Percentiles rank a stretch among this genome's conserved stretches.
Conservation (phyloP, 1,140 invertebrate species). For the Leptonema lineaticorne region DNA sequence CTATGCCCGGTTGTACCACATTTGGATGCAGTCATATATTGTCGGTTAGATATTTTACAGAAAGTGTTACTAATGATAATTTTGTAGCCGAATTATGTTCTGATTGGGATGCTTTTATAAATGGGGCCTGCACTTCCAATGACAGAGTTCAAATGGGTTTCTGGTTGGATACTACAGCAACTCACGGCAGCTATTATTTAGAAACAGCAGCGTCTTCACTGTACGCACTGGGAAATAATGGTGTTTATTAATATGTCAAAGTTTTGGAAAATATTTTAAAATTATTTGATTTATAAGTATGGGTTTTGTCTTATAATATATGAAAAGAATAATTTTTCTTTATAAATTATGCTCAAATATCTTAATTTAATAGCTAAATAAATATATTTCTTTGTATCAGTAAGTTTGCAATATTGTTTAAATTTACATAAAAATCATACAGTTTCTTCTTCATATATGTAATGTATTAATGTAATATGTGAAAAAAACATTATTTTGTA, state of each 20-base stretch:
- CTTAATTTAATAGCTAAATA: no score
- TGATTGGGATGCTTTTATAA: not conserved
- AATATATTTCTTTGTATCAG: no score
- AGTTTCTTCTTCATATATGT: no score
- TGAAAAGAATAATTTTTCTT: no score
- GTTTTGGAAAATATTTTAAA: no score
- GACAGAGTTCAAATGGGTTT: constrained; percentile 4
- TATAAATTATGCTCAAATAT: no score
- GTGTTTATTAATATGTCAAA: not conserved
- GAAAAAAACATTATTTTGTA: no score
- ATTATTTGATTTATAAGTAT: no score
- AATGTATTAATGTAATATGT: no score
- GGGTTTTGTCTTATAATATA: no score
- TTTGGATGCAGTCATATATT: not conserved
- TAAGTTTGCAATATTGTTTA: no score
- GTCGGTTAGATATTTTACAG: not conserved
- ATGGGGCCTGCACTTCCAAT: not conserved
- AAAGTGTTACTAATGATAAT: not conserved
- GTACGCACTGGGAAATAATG: not conserved
- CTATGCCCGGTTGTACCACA: not conserved
- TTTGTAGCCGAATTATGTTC: not conserved
- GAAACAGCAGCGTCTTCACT: not conserved
- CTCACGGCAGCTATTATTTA: not conserved
- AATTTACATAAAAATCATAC: no score
- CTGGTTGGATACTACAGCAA: not conserved